Evolutionary conservation across 2,113 vertebrate species (phyloP), one percentile per base, ranked within the genome.

Genomic region (Leucopternis melanops): DNA sequence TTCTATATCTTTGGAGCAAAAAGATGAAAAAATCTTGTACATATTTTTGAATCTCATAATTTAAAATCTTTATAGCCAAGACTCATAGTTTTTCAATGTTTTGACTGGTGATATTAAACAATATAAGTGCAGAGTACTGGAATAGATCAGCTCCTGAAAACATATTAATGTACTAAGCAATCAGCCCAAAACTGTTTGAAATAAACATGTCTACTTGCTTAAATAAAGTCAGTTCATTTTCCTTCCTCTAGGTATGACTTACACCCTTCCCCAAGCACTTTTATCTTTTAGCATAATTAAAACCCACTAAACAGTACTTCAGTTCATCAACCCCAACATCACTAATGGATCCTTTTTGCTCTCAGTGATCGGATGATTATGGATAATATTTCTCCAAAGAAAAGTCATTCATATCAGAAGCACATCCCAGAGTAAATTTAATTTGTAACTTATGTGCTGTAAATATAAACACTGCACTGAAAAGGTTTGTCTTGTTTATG

Each of bases 401-500:
- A 78, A 94, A 95, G 52, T 79, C 36, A 87, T 92, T 91, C 3
- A 0, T 91, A 74, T 70, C 65, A 92, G 61, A 93, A 80, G 26
- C 57, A 88, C 69, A 94, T 88, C 44, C 34, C 52, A 75, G 61
- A 94, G 57, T 23, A 94, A 96, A 95, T 97, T 93, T 92, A 91
- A 91, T 95, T 96, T 95, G 65, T 59, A 93, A 92, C 57, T 93
- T 95, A 91, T 91, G 70, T 84, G 61, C 69, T 94, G 75, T 96
- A 97, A 96, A 91, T 93, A 96, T 79, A 96, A 97, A 93, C 61
- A 95, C 26, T 8, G 4, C 11, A 7, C 52, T 86, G 75, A 55
- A 92, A 95, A 94, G 44, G 54, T 95, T 95, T 93, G 61, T 91
- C 79, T 93, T 97, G 80, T 92, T 97, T 95, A 88, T 87, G 29